These are phyloP conservation scores for Anableps anableps DNA, from an alignment of 2,797 vertebrate genomes.

Conservation along the genomic window DNA sequence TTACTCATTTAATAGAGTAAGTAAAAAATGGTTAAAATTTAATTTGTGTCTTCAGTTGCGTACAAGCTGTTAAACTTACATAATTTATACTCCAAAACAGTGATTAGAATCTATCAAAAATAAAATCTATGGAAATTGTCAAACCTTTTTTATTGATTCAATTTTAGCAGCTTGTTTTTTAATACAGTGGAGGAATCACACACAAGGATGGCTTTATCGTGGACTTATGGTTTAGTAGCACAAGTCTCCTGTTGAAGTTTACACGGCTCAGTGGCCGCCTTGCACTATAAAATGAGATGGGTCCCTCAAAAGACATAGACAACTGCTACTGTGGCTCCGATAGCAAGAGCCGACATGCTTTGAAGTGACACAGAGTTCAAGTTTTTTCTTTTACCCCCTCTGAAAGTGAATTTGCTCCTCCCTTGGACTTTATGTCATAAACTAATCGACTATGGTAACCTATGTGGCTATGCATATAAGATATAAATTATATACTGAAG, in stretches of 20 bases:
- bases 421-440: neutral
- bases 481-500: neutral
- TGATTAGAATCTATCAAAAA: neutral
- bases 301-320: constrained; percentile 71
- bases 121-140: neutral
- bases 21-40: neutral
- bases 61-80: neutral
- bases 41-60: neutral
- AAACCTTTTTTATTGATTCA: neutral
- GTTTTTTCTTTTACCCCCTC: constrained; percentile 46
- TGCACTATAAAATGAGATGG: constrained; percentile 65
- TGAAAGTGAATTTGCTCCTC: neutral
- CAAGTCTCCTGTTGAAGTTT: constrained; percentile 51
- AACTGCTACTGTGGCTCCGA: constrained; percentile 79
- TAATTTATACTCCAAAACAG: neutral
- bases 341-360: constrained; percentile 61
- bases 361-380: constrained; percentile 68
- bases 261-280: constrained; percentile 52
- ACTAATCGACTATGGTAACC: too few species aligned
- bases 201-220: neutral
- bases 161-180: neutral
- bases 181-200: neutral
- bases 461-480: too few species aligned
- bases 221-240: constrained; percentile 3
- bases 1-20: neutral